phyloP scores from a whole-genome alignment of 2,888 invertebrate species.

The Dasypogon diadema region DNA sequence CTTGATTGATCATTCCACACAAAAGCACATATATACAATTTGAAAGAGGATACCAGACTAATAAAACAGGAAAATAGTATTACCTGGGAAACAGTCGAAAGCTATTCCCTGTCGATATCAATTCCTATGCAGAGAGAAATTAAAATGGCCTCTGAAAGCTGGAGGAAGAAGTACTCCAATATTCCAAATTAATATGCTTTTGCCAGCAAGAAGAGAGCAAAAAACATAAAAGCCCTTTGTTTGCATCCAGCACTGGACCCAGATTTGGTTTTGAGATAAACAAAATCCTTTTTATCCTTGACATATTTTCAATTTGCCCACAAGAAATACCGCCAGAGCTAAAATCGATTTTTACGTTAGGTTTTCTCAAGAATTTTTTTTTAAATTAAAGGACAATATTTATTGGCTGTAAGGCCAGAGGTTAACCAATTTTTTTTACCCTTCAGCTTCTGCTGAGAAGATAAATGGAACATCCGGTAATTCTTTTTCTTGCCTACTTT shows the following conservation, averaged over 20 bases:
- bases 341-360: constrained; percentile 50
- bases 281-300: constrained; percentile 54
- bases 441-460: constrained; percentile 27
- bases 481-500: constrained; percentile 9
- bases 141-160: no score
- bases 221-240: neutral
- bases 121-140: no score
- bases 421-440: constrained; percentile 51
- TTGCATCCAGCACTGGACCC: neutral
- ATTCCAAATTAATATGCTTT: constrained; percentile 38
- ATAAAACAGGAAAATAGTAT: no score
- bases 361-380: constrained; percentile 47
- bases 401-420: constrained; percentile 50
- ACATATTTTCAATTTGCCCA: constrained; percentile 54
- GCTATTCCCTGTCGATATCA: no score
- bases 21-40: no score
- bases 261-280: constrained; percentile 51
- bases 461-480: constrained; percentile 39
- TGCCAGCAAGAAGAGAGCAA: neutral
- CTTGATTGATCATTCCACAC: constrained; percentile 27
- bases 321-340: constrained; percentile 47
- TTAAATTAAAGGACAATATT: constrained; percentile 55
- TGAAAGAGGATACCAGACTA: no score
- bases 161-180: neutral
- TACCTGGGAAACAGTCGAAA: no score